These are phyloP conservation scores for Junonia oenone DNA, from an alignment of 2,888 invertebrate genomes.

Conservation along the genomic window DNA sequence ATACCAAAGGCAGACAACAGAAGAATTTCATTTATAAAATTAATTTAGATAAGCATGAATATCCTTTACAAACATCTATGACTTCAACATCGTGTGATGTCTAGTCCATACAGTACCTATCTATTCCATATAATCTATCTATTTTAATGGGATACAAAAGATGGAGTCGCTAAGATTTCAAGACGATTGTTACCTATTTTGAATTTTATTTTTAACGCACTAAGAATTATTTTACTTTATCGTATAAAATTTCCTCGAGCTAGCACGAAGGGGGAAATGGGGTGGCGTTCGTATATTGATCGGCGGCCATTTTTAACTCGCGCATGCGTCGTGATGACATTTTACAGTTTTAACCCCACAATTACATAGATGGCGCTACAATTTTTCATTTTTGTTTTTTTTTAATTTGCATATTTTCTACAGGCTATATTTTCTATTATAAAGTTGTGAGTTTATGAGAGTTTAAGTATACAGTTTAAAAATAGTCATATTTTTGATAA, in stretches of 20 bases:
- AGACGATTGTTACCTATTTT: slow-evolving; percentile 23
- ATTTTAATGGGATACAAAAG: slow-evolving; percentile 52
- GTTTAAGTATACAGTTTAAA: too few species aligned
- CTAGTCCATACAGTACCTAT: slow-evolving; percentile 8
- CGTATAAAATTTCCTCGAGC: slow-evolving; percentile 33
- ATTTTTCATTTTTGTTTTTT: neutral
- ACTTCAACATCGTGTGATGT: slow-evolving; percentile 5
- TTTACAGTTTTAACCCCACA: slow-evolving; percentile 35
- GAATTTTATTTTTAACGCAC: slow-evolving; percentile 30
- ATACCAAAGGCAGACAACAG: too few species aligned
- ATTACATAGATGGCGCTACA: slow-evolving; percentile 61
- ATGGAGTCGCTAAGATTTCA: slow-evolving; percentile 43
- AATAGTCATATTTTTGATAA: too few species aligned
- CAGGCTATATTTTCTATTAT: too few species aligned
- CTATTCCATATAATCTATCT: slow-evolving; percentile 19
- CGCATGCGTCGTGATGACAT: slow-evolving; percentile 50
- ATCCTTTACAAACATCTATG: neutral
- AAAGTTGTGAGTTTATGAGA: neutral
- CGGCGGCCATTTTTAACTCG: slow-evolving; percentile 65
- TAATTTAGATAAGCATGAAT: too few species aligned
- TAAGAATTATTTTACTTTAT: slow-evolving; percentile 40
- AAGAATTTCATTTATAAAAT: too few species aligned
- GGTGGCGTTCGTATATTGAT: slow-evolving; percentile 68
- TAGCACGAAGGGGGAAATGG: slow-evolving; percentile 48
- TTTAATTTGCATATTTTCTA: neutral